Percentiles rank a stretch among this genome's conserved stretches.
Conservation (phyloP, 2,888 invertebrate genomes). For the Lasioglossum malachurum region DNA sequence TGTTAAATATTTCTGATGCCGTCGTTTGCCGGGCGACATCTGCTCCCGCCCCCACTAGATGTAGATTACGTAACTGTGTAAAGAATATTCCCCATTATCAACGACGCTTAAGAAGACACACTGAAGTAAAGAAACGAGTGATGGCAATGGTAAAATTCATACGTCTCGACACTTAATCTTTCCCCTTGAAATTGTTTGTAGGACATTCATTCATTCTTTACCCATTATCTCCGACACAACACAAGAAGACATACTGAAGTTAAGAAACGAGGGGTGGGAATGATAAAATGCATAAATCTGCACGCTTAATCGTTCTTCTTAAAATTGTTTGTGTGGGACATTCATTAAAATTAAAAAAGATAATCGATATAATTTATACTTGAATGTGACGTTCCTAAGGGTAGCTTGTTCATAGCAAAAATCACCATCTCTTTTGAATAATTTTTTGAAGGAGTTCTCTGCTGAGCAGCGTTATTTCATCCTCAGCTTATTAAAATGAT, state of each 20-base stretch:
- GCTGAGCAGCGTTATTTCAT: no score
- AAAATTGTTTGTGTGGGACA: no score
- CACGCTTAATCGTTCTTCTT: background rate
- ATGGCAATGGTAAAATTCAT: background rate
- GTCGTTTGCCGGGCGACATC: constrained; percentile 66
- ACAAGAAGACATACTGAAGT: background rate
- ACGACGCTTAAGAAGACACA: background rate
- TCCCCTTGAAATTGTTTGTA: background rate
- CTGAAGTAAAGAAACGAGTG: background rate
- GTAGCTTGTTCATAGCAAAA: background rate
- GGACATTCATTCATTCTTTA: no score
- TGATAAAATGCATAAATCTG: background rate
- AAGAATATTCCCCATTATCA: constrained; percentile 22
- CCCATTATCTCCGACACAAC: background rate
- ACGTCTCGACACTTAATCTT: background rate
- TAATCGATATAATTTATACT: background rate
- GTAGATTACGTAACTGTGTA: constrained; percentile 46
- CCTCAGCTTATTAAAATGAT: no score
- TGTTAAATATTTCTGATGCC: constrained; percentile 73
- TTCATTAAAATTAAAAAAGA: no score
- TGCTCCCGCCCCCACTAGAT: constrained; percentile 55
- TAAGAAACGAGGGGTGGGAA: background rate
- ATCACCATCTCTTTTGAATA: background rate
- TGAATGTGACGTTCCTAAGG: background rate
- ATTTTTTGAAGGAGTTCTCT: no score